Evolutionary conservation across 2,113 vertebrate genomes (phyloP).

Genomic region (Lota lota): DNA sequence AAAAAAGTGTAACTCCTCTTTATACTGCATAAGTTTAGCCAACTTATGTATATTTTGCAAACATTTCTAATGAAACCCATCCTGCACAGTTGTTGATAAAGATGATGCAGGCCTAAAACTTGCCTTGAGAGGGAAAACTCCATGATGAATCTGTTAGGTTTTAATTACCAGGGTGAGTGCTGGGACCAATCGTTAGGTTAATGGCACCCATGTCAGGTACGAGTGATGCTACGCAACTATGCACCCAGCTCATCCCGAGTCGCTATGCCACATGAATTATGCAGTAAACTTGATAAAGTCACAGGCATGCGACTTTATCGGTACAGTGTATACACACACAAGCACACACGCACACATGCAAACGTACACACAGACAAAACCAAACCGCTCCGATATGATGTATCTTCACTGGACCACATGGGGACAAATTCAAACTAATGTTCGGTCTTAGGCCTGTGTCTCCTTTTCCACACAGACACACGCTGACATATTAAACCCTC

Average conservation of each 20-base stretch:
- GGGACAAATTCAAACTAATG: not conserved
- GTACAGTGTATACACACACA: slow-evolving; percentile 7
- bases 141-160: slow-evolving; percentile 59
- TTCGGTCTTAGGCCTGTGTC: not conserved
- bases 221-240: slow-evolving; percentile 58
- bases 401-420: not conserved
- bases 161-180: slow-evolving; percentile 60
- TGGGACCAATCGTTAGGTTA: slow-evolving; percentile 51
- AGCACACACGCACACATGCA: slow-evolving; percentile 9
- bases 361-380: not conserved
- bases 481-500: not conserved
- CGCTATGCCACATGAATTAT: slow-evolving; percentile 50
- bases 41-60: not conserved
- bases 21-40: no score
- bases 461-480: no score
- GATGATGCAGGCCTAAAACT: not conserved
- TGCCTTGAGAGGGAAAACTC: slow-evolving; percentile 12
- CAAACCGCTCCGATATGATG: not conserved
- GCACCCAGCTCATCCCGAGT: slow-evolving; percentile 40
- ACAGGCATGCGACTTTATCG: slow-evolving; percentile 12
- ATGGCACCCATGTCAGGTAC: slow-evolving; percentile 47
- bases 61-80: slow-evolving; percentile 6
- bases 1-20: no score
- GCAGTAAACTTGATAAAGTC: slow-evolving; percentile 56
- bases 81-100: slow-evolving; percentile 8